Evolutionary conservation across 2,113 vertebrate species (phyloP).

Genomic region (Triplophysa tibetana): DNA sequence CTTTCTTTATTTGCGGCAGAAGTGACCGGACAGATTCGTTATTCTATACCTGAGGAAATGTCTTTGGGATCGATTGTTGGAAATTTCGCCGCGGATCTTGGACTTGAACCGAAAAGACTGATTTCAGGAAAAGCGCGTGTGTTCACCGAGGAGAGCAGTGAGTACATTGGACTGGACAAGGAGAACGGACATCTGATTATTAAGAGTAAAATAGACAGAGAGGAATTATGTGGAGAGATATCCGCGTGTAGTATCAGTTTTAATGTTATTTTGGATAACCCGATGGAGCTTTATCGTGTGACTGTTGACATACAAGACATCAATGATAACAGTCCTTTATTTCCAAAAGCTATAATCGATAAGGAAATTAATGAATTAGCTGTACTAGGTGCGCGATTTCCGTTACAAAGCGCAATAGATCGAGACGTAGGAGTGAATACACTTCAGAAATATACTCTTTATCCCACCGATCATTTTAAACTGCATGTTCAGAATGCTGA

Average conservation of each 20-base stretch:
- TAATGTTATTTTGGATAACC: conserved; percentile 59
- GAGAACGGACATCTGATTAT: conserved; percentile 62
- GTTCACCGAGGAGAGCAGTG: conserved; percentile 69
- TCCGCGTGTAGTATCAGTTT: conserved; percentile 59
- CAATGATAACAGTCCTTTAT: conserved; percentile 69
- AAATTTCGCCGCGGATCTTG: conserved; percentile 73
- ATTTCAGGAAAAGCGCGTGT: conserved; percentile 73
- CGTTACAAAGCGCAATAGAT: conserved; percentile 68
- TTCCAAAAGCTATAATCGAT: conserved; percentile 62
- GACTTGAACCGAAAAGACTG: conserved; percentile 66
- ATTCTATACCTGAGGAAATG: conserved; percentile 55
- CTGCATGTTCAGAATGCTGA: conserved; percentile 58
- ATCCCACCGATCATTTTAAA: conserved; percentile 67
- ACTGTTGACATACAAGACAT: conserved; percentile 52
- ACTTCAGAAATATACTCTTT: conserved; percentile 69
- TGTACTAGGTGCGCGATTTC: conserved; percentile 62
- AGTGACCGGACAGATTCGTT: conserved; percentile 55
- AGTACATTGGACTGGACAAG: conserved; percentile 69
- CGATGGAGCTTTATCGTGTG: conserved; percentile 64
- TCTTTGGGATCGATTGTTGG: conserved; percentile 66
- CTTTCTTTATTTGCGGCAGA: neutral
- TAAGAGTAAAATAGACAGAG: conserved; percentile 62
- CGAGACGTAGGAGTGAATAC: conserved; percentile 72
- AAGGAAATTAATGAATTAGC: conserved; percentile 72
- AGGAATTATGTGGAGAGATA: conserved; percentile 55